Evolutionary conservation across 2,797 vertebrate genomes (phyloP).

Genomic region (Mionectes olivaceus): DNA sequence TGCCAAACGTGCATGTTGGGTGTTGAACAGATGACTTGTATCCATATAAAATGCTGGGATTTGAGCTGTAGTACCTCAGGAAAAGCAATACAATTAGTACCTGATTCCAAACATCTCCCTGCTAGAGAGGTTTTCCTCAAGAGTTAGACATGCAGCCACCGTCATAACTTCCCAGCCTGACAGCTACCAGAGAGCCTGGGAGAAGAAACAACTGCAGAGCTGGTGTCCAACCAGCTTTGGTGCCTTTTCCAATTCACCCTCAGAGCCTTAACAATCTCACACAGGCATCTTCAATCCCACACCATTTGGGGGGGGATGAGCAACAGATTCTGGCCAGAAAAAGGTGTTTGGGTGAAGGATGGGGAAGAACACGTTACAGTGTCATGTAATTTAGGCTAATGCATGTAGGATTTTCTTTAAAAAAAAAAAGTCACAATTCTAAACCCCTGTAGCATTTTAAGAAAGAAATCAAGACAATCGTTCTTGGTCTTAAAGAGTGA

Average conservation of each 20-base stretch:
- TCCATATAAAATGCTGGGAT: conserved; percentile 99
- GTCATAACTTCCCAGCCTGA: background rate
- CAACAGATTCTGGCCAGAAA: background rate
- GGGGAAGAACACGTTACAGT: background rate
- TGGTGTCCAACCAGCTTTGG: background rate
- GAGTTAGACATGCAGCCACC: background rate
- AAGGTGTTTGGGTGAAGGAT: background rate
- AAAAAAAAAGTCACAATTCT: background rate
- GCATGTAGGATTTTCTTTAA: background rate
- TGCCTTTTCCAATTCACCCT: background rate
- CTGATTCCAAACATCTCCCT: background rate
- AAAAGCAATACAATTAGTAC: conserved; percentile 46
- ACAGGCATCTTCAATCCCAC: background rate
- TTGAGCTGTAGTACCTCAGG: conserved; percentile 87
- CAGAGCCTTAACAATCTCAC: background rate
- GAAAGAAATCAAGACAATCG: background rate
- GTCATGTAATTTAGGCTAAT: background rate
- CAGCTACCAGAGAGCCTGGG: background rate
- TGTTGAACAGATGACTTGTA: conserved; percentile 94
- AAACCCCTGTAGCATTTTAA: background rate
- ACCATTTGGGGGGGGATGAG: background rate
- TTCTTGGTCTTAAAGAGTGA: background rate
- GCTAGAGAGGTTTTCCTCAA: background rate
- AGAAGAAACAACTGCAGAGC: background rate
- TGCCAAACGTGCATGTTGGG: conserved; percentile 94